Percentiles rank a stretch among this genome's conserved stretches.
phyloP scores from a whole-genome alignment of 2,888 invertebrate genomes.

The Drosophila rubida region DNA sequence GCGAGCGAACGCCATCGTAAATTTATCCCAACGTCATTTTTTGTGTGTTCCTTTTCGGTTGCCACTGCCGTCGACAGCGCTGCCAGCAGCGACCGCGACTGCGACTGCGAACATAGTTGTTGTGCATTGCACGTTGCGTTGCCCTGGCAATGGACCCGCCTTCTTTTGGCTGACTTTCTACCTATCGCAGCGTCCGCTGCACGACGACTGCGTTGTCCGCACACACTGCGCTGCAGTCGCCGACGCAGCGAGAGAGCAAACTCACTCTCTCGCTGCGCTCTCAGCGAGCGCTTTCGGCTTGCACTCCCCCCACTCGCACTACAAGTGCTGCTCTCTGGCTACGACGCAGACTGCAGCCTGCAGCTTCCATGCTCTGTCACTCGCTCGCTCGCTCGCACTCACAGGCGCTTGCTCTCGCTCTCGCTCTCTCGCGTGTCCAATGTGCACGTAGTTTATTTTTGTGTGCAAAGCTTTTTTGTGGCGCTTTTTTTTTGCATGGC shows the following conservation, averaged over 20 bases:
- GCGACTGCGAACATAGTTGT: slow-evolving; percentile 23
- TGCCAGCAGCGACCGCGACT: slow-evolving; percentile 8
- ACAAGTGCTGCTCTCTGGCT: neutral
- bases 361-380: slow-evolving; percentile 2
- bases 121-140: slow-evolving; percentile 56
- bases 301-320: slow-evolving; percentile 3
- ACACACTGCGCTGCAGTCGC: neutral
- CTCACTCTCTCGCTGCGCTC: slow-evolving; percentile 1
- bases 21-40: slow-evolving; percentile 62
- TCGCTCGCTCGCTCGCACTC: slow-evolving; percentile 18
- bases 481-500: neutral
- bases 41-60: slow-evolving; percentile 11
- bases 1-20: slow-evolving; percentile 45
- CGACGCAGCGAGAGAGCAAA: neutral
- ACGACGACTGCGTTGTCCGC: slow-evolving; percentile 53
- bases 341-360: slow-evolving; percentile 18
- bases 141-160: slow-evolving; percentile 83
- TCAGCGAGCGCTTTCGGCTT: slow-evolving; percentile 1
- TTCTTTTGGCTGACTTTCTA: slow-evolving; percentile 76
- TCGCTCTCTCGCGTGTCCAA: slow-evolving; percentile 12
- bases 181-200: slow-evolving; percentile 78
- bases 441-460: slow-evolving; percentile 40
- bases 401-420: slow-evolving; percentile 19
- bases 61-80: slow-evolving; percentile 7
- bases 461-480: slow-evolving; percentile 24